Base-by-base conservation (phyloP, 2,888 invertebrate species). In the Sesamia inferens region DNA sequence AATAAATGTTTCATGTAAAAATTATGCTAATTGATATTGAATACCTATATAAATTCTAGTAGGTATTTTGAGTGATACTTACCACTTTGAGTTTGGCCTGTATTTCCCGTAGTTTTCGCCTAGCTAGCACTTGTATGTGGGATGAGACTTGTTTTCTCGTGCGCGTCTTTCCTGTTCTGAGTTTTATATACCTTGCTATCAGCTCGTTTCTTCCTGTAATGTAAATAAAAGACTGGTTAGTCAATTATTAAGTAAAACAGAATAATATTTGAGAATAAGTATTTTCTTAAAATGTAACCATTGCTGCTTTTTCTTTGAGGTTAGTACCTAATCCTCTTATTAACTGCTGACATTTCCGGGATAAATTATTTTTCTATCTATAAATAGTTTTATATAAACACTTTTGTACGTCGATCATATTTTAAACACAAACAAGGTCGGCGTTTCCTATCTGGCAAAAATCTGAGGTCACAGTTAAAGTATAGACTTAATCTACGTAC, bases 61-160 rank as follows among this genome's bases (percentile, higher is more conserved):
- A n/a, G 31, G 48, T 62, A 76, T 80, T 48, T 48, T 57, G 24
- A 61, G 75, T 78, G 66, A 63, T 71, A 87, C 98, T 98, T 96
- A 98, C 98, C 97, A 99, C 99, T 98, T 99, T 99, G 90, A 99
- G 97, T 97, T 99, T 99, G 90, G 99, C 98, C 96, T 99, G 99
- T 89, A 99, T 98, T 97, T 99, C 99, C 89, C 99, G 97, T 89
- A 99, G 97, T 97, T 99, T 99, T 96, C 99, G 97, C 95, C 99
- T 97, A 88, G 99, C 99, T 93, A 99, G 97, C 92, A 99, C 99
- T 97, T 99, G 99, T 96, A 99, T 99, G 96, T 99, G 99, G 91
- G 99, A 99, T 91, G 99, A 99, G 92, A 99, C 99, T 97, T 99
- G 99, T 96, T 99, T 99, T 93, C 99, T 97, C 94, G 99, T 99